A percentile compares a stretch with the other conserved stretches of the same genome.
These are phyloP conservation scores for Bombus difficillimus DNA, from an alignment of 1,140 invertebrate genomes.

Conservation along the genomic window DNA sequence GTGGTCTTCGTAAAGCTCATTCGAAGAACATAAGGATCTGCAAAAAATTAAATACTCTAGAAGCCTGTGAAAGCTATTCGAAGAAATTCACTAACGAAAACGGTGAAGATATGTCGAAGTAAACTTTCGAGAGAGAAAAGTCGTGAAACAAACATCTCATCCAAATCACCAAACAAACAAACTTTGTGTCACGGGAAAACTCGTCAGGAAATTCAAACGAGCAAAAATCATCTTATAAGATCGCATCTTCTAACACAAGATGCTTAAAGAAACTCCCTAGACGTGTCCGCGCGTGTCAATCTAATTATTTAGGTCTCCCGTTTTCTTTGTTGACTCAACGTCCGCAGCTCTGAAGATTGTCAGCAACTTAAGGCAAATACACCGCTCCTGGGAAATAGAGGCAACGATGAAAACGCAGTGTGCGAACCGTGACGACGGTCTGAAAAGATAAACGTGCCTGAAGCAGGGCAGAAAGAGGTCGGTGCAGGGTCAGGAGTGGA, in stretches of 20 bases:
- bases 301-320: not conserved
- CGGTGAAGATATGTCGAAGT: not conserved
- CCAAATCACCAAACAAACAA: not conserved
- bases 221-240: not conserved
- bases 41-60: too few relatives aligned
- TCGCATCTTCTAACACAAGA: not conserved
- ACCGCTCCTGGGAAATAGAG: slow-evolving; percentile 12
- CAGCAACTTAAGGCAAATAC: not conserved
- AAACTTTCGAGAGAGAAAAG: not conserved
- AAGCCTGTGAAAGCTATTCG: too few relatives aligned
- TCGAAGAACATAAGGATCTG: too few relatives aligned
- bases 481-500: not conserved
- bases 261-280: not conserved
- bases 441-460: slow-evolving; percentile 32
- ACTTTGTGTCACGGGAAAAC: not conserved
- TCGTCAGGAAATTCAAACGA: not conserved
- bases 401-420: not conserved
- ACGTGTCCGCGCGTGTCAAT: not conserved
- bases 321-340: not conserved
- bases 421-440: not conserved
- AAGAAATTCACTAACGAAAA: too few relatives aligned
- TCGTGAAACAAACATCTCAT: not conserved
- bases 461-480: slow-evolving; percentile 1
- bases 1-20: too few relatives aligned
- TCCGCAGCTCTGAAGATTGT: not conserved